Conservation (phyloP, 2,113 vertebrate genomes). For the Dipodomys stephensi region DNA sequence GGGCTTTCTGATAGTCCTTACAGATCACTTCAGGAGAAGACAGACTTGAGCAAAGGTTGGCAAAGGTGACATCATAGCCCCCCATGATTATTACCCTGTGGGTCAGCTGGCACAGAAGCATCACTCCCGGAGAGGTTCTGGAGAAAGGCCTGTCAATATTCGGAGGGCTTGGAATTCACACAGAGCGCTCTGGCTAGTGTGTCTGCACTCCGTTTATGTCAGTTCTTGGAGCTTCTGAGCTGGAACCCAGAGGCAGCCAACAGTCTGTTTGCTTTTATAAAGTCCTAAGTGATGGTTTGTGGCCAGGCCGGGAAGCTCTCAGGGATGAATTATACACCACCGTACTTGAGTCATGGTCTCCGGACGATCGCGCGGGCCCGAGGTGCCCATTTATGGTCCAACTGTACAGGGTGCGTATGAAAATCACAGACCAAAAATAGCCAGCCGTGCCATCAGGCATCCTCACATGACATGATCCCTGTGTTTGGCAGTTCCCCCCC, state of each 20-base stretch:
- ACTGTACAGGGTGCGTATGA: constrained; percentile 5
- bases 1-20: neutral
- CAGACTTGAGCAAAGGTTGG: constrained; percentile 19
- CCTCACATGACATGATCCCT: constrained; percentile 36
- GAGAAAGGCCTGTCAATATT: neutral
- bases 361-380: neutral
- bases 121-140: neutral
- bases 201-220: neutral
- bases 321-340: neutral
- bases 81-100: neutral
- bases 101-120: neutral
- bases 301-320: neutral
- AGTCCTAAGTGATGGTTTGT: constrained; percentile 33
- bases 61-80: neutral
- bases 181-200: neutral
- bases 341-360: neutral
- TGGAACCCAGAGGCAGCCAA: constrained; percentile 20
- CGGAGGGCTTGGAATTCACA: neutral
- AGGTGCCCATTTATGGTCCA: constrained; percentile 32
- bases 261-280: neutral
- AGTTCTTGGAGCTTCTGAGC: neutral
- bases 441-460: neutral
- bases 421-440: constrained; percentile 64
- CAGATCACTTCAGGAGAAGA: neutral
- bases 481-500: constrained; percentile 1